A percentile compares a stretch with the other conserved stretches of the same genome.
These are phyloP conservation scores for Atethmia centrago DNA, from an alignment of 2,888 invertebrate species.

Conservation along the genomic window DNA sequence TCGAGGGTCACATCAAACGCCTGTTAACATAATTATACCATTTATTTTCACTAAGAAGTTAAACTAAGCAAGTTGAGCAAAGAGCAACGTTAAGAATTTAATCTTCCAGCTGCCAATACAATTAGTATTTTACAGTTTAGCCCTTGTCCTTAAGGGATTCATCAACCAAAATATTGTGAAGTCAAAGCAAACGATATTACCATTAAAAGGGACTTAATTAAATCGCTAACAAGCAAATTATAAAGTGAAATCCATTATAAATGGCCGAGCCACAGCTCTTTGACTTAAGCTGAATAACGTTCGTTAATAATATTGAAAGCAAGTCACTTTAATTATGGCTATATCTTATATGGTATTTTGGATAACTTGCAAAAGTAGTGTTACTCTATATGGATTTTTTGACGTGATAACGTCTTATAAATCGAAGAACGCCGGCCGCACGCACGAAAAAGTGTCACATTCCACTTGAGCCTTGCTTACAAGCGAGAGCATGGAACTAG, in stretches of 20 bases:
- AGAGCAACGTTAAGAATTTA: background rate
- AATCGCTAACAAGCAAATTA: conserved; percentile 35
- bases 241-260: conserved; percentile 7
- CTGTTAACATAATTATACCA: too few relatives aligned
- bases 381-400: too few relatives aligned
- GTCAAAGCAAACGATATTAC: conserved; percentile 14
- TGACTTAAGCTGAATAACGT: conserved; percentile 28
- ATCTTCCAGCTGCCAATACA: background rate
- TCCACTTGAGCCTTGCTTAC: too few relatives aligned
- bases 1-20: too few relatives aligned
- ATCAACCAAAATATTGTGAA: conserved; percentile 35
- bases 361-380: too few relatives aligned
- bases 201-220: conserved; percentile 39
- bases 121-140: background rate
- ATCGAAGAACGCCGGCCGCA: too few relatives aligned
- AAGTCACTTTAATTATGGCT: background rate
- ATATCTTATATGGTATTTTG: too few relatives aligned
- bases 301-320: conserved; percentile 14
- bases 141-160: background rate
- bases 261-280: background rate
- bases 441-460: too few relatives aligned
- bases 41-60: background rate
- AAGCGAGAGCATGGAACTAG: too few relatives aligned
- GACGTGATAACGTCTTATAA: too few relatives aligned
- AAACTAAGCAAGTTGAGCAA: background rate